These are phyloP conservation scores for Pseudachorutes palmiensis DNA, from an alignment of 1,140 invertebrate genomes.

Conservation along the genomic window DNA sequence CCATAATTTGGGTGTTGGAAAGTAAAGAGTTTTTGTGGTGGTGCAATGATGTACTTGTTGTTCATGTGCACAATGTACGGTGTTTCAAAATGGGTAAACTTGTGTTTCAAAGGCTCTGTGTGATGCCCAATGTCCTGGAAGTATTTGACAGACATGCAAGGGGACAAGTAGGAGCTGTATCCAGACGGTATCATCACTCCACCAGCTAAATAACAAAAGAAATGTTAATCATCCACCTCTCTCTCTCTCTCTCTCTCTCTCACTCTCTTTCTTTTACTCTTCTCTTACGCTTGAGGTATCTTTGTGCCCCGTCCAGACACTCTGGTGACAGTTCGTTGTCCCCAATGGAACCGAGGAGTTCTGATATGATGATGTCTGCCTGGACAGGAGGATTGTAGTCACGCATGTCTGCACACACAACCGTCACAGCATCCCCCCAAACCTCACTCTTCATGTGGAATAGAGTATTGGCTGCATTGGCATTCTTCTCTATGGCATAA, in stretches of 20 bases:
- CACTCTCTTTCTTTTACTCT: too few species aligned
- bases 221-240: slow-evolving; percentile 20
- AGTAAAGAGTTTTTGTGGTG: slow-evolving; percentile 70
- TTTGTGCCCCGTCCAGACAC: slow-evolving; percentile 90
- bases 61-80: slow-evolving; percentile 88
- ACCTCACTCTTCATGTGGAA: slow-evolving; percentile 67
- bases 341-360: slow-evolving; percentile 93
- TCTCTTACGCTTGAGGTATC: slow-evolving; percentile 67
- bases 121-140: slow-evolving; percentile 59
- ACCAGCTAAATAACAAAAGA: slow-evolving; percentile 50
- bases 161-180: slow-evolving; percentile 85
- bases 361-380: slow-evolving; percentile 93
- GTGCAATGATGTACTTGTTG: slow-evolving; percentile 75
- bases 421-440: slow-evolving; percentile 66
- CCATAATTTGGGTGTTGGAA: slow-evolving; percentile 79
- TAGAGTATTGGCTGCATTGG: slow-evolving; percentile 86
- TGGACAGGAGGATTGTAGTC: slow-evolving; percentile 66
- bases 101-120: slow-evolving; percentile 47
- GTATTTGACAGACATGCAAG: slow-evolving; percentile 69
- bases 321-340: slow-evolving; percentile 99
- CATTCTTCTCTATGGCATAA: slow-evolving; percentile 98
- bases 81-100: slow-evolving; percentile 63
- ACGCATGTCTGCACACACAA: slow-evolving; percentile 87
- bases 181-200: slow-evolving; percentile 85
- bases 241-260: too few species aligned